These are phyloP conservation scores for Halictus ligatus DNA, from an alignment of 2,888 invertebrate genomes.

Conservation along the genomic window DNA sequence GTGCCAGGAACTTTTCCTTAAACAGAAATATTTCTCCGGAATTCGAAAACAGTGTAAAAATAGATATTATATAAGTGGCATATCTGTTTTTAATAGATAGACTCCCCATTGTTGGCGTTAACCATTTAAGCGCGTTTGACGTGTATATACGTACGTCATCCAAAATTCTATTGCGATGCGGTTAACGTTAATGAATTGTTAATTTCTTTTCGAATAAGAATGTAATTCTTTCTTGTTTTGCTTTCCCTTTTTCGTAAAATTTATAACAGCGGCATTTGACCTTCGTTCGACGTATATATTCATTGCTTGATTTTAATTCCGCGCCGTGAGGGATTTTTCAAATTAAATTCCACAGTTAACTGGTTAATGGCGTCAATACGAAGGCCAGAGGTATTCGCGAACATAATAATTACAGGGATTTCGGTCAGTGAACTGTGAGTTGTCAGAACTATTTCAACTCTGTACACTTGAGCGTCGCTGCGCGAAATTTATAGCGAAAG, in stretches of 20 bases:
- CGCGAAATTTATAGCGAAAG: constrained; percentile 26
- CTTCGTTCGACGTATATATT: no score
- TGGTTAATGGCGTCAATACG: constrained; percentile 9
- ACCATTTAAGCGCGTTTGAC: no score
- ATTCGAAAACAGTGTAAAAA: background rate
- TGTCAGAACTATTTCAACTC: constrained; percentile 31
- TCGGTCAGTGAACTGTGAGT: constrained; percentile 31
- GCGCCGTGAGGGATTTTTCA: no score
- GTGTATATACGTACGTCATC: no score
- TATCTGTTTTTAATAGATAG: background rate
- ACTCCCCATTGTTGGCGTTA: background rate
- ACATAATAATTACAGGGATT: constrained; percentile 35
- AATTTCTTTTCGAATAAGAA: no score
- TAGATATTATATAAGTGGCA: background rate
- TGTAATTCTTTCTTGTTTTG: no score
- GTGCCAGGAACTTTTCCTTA: background rate
- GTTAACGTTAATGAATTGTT: no score
- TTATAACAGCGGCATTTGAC: no score
- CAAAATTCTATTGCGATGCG: no score
- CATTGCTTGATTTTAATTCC: no score
- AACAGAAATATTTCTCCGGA: background rate
- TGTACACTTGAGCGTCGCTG: background rate
- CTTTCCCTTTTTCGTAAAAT: no score
- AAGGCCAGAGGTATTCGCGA: constrained; percentile 10
- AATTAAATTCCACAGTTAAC: no score